Evolutionary conservation across 2,888 invertebrate genomes (phyloP).

Genomic region (Alitta virens): DNA sequence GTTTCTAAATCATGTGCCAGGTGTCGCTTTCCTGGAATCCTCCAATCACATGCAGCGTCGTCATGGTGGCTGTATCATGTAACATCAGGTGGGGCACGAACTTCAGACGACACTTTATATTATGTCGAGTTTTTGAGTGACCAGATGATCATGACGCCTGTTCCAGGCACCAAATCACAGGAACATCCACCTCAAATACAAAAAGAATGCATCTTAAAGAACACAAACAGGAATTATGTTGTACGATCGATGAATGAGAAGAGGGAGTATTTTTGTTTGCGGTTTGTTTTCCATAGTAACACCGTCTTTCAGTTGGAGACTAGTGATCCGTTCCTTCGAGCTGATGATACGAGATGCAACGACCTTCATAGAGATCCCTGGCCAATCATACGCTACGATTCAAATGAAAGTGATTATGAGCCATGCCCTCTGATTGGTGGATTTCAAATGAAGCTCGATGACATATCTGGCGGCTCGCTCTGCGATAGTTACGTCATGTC

Average conservation of each 20-base stretch:
- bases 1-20: not conserved
- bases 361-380: not conserved
- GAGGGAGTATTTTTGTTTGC: not conserved
- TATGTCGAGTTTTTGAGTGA: not conserved
- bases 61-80: not conserved
- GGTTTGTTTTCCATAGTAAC: not conserved
- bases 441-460: not conserved
- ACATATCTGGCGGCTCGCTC: not conserved
- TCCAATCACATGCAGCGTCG: not conserved
- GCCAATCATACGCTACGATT: not conserved
- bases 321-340: not conserved
- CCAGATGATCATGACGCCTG: not conserved
- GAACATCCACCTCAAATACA: not conserved
- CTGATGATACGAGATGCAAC: not conserved
- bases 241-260: no score
- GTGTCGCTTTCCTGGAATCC: not conserved
- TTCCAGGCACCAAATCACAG: not conserved
- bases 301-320: not conserved
- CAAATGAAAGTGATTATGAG: not conserved
- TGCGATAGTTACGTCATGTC: not conserved
- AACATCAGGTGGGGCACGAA: not conserved
- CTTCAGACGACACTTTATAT: not conserved
- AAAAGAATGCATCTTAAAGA: no score
- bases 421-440: slow-evolving; percentile 1
- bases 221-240: no score